Base-by-base conservation (phyloP, 1,140 invertebrate species). In the Brachionus plicatilis region DNA sequence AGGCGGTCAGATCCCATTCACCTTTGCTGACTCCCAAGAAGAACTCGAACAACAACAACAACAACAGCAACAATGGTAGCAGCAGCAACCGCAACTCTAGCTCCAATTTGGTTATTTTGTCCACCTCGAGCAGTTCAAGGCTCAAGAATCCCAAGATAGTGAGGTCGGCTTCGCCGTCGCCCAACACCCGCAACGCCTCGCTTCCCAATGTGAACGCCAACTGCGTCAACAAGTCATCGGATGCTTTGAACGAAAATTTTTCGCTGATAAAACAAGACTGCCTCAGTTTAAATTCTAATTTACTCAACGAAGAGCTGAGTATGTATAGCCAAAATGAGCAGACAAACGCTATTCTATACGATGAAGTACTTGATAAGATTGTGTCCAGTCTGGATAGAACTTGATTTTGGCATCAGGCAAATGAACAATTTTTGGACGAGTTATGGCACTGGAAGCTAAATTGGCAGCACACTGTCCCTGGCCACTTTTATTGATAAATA, bases 1-100 rank as follows among this genome's bases (percentile, higher is more conserved):
- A 60, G 50, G 79, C 79, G 9, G 79, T 82, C 8, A 47, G 72
- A 14, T 76, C 72, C 24, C 72, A 76, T 50, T 76, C 72, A 14
- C 72, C 72, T 11, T 76, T 76, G n/a, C 12, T 76, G 27, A 76
- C 41, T 50, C 41, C 41, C 41, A 76, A 76, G 29, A 47, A 72
- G 29, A 72, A 72, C 43, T 17, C 37, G 4, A 72, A 72, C 17
- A 72, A 14, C 37, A 72, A 45, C 68, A 76, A 27, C 45, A 76
- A 76, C 27, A 47, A 47, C 27, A 76, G 53, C 45, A 76, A 8
- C 45, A 24, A 24, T 24, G 24, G 24, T 24, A 24, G 24, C 24
- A 12, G 0, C 53, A 56, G 17, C 33, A 72, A n/a, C 29, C 29
- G 68, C 5, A 76, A 76, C 47, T 47, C 72, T n/a, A 76, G 41